These are phyloP conservation scores for Andrena camellia DNA, from an alignment of 2,888 invertebrate species.

Conservation along the genomic window DNA sequence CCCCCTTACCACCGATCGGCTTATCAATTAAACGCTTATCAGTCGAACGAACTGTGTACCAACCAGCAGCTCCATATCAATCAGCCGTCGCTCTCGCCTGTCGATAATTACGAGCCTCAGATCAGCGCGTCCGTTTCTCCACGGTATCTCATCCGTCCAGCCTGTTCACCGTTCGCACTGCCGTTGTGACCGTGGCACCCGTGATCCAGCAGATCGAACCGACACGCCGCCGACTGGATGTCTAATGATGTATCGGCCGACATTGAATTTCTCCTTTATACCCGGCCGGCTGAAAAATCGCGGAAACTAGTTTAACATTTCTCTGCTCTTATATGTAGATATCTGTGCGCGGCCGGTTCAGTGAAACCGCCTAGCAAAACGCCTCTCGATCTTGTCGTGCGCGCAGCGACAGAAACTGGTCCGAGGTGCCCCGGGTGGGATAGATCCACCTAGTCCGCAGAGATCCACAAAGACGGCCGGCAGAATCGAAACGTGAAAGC, in stretches of 20 bases:
- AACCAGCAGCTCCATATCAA: conserved; percentile 80
- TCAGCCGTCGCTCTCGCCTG: conserved; percentile 45
- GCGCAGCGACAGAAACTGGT: conserved; percentile 33
- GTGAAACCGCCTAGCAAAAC: conserved; percentile 63
- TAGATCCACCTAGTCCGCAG: conserved; percentile 14
- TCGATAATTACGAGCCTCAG: conserved; percentile 33
- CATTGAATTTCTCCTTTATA: conserved; percentile 85
- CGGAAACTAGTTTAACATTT: conserved; percentile 84
- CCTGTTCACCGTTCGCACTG: conserved; percentile 10
- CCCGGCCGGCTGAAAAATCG: conserved; percentile 79
- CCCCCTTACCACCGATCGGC: background rate
- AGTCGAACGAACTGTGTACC: conserved; percentile 61
- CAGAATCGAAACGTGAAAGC: conserved; percentile 48
- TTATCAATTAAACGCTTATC: conserved; percentile 16
- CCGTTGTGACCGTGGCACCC: background rate
- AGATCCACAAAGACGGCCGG: conserved; percentile 1
- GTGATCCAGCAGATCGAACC: conserved; percentile 63
- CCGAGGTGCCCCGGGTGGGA: conserved; percentile 26
- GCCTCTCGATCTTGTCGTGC: conserved; percentile 35
- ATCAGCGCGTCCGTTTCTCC: conserved; percentile 23
- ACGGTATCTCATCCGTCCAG: conserved; percentile 55
- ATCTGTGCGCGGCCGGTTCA: conserved; percentile 49
- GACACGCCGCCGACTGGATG: conserved; percentile 71
- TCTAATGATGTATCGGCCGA: conserved; percentile 81
- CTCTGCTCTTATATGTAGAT: conserved; percentile 75